phyloP scores from a whole-genome alignment of 2,797 vertebrate species.

The Calcarius lapponicus region DNA sequence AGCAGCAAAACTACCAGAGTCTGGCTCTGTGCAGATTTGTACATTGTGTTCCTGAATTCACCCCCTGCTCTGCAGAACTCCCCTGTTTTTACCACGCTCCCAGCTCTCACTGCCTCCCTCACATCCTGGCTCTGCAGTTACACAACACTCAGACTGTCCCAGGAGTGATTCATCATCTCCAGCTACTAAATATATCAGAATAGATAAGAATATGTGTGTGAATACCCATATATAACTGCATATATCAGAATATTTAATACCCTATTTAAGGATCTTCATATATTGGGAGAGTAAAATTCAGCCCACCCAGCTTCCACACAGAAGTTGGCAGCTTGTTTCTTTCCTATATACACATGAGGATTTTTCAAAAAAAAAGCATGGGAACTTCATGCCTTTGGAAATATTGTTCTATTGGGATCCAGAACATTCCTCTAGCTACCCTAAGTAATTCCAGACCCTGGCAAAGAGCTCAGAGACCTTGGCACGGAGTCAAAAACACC shows the following conservation, averaged over 20 bases:
- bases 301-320: not conserved
- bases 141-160: not conserved
- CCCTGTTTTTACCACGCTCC: not conserved
- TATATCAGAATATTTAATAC: not conserved
- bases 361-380: not conserved
- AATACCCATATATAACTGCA: not conserved
- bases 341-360: not conserved
- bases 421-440: too few species aligned
- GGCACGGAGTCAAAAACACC: too few species aligned
- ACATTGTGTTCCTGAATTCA: not conserved
- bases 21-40: not conserved
- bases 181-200: not conserved
- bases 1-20: not conserved
- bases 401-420: not conserved
- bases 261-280: not conserved
- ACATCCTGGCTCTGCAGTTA: not conserved
- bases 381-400: not conserved
- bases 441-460: too few species aligned
- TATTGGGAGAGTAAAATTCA: not conserved
- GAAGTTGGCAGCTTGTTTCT: not conserved
- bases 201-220: not conserved
- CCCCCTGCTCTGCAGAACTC: not conserved
- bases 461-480: too few species aligned
- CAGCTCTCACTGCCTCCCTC: not conserved
- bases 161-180: not conserved